Evolutionary conservation across 2,888 invertebrate species (phyloP).

Genomic region (Mythimna loreyi): DNA sequence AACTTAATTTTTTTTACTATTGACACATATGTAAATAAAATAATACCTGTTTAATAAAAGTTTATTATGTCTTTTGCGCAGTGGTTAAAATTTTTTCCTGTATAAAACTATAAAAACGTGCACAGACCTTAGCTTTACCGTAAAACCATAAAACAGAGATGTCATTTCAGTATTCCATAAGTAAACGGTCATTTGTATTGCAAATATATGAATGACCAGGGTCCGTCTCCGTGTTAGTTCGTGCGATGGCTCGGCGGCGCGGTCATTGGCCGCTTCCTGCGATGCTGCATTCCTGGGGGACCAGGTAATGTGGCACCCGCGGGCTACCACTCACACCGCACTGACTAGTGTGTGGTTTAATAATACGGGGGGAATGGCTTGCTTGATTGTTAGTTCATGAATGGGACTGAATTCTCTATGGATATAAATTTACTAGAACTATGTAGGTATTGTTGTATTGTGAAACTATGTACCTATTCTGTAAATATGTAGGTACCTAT

Average conservation of each 20-base stretch:
- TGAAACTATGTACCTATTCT: no score
- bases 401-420: not conserved
- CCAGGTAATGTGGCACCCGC: constrained; percentile 63
- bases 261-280: constrained; percentile 80
- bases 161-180: constrained; percentile 23
- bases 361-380: constrained; percentile 21
- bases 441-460: no score
- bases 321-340: constrained; percentile 42
- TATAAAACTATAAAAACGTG: constrained; percentile 3
- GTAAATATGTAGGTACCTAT: no score
- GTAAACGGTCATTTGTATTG: constrained; percentile 55
- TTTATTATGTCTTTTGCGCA: no score
- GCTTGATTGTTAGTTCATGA: constrained; percentile 24
- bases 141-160: constrained; percentile 6
- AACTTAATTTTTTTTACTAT: no score
- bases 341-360: constrained; percentile 10
- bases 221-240: constrained; percentile 30
- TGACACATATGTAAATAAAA: no score
- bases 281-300: constrained; percentile 83
- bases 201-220: constrained; percentile 59
- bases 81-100: no score
- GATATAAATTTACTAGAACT: not conserved
- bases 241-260: constrained; percentile 28
- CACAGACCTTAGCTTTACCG: no score
- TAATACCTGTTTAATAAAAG: no score